phyloP scores from a whole-genome alignment of 2,113 vertebrate species.

The Gymnarchus niloticus region DNA sequence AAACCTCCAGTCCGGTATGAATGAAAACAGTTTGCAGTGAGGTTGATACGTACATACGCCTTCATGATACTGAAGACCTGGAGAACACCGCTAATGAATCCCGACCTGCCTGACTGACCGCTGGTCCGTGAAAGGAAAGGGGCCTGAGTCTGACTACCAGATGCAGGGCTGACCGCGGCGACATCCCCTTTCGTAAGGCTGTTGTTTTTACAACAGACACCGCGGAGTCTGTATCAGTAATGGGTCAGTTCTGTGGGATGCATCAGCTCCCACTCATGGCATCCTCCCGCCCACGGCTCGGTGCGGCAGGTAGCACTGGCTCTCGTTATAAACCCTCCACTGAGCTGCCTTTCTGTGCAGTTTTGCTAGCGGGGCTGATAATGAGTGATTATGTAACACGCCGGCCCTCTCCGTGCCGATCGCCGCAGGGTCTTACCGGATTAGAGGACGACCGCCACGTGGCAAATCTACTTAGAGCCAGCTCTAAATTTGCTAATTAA shows the following conservation, averaged over 20 bases:
- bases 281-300: neutral
- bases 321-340: neutral
- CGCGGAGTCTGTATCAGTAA: neutral
- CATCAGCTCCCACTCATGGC: neutral
- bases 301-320: neutral
- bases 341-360: neutral
- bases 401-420: conserved; percentile 76
- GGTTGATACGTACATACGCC: no score
- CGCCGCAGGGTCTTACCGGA: conserved; percentile 82
- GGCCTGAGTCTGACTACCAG: neutral
- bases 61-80: no score
- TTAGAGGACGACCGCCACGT: conserved; percentile 84
- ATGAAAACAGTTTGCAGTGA: neutral
- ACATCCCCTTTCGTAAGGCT: no score
- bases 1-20: neutral
- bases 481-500: conserved; percentile 93
- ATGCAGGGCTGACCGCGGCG: neutral
- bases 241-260: neutral
- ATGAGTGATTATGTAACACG: conserved; percentile 92
- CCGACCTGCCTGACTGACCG: neutral
- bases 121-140: neutral
- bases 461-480: conserved; percentile 75
- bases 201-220: no score
- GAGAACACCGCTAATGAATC: no score
- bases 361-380: conserved; percentile 58